phyloP scores from a whole-genome alignment of 2,888 invertebrate genomes.

The Synergus laeviventris region DNA sequence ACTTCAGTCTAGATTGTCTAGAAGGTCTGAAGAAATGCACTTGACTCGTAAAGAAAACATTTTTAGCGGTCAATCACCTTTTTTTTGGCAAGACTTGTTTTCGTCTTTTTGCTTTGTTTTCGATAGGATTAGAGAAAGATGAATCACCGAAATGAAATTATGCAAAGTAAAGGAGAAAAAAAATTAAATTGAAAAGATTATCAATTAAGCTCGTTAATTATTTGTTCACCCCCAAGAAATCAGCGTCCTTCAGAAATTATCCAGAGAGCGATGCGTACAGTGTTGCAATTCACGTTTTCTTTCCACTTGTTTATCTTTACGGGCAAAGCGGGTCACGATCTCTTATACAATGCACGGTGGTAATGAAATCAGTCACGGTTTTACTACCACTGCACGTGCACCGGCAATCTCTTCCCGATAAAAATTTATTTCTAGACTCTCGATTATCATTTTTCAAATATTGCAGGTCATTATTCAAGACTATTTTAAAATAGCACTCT shows the following conservation, averaged over 20 bases:
- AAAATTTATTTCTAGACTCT: background rate
- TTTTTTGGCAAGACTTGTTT: background rate
- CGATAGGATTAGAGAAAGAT: background rate
- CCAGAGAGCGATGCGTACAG: slow-evolving; percentile 15
- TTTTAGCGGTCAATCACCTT: too few species aligned
- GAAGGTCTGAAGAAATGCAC: background rate
- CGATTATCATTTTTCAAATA: background rate
- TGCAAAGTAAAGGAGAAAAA: background rate
- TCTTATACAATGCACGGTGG: slow-evolving; percentile 39
- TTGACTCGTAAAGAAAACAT: background rate
- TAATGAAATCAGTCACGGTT: slow-evolving; percentile 39
- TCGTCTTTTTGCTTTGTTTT: background rate
- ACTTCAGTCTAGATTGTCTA: background rate
- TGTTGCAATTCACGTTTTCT: slow-evolving; percentile 36
- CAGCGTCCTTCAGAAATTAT: slow-evolving; percentile 33
- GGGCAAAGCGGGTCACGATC: slow-evolving; percentile 36
- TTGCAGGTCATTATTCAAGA: background rate
- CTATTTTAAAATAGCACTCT: too few species aligned
- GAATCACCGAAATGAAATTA: background rate
- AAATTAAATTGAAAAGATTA: background rate
- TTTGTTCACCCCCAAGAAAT: background rate
- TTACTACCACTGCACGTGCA: slow-evolving; percentile 17
- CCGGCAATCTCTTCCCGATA: background rate
- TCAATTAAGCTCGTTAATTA: slow-evolving; percentile 6
- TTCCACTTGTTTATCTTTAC: slow-evolving; percentile 33